A percentile compares a stretch with the other conserved stretches of the same genome.
These are phyloP conservation scores for Papilio helenus DNA, from an alignment of 1,140 invertebrate species.

Conservation along the genomic window DNA sequence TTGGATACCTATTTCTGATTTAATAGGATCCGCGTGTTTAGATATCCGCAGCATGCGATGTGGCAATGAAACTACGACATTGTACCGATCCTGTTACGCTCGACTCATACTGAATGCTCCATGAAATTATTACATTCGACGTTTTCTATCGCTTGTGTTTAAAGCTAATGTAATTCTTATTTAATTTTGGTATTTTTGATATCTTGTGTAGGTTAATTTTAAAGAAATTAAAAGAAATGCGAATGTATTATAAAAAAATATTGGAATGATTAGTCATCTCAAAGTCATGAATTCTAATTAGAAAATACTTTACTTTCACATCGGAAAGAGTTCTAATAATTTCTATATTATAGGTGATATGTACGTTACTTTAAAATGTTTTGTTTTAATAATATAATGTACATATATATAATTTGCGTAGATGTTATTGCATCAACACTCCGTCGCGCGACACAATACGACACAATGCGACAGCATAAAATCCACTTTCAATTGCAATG, in stretches of 20 bases:
- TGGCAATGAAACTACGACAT: slow-evolving; percentile 39
- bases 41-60: slow-evolving; percentile 54
- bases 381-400: not conserved
- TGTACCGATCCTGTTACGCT: slow-evolving; percentile 36
- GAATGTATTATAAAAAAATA: not conserved
- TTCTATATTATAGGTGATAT: not conserved
- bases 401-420: slow-evolving; percentile 18
- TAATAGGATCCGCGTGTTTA: slow-evolving; percentile 72
- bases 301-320: not conserved
- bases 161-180: not conserved
- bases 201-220: not conserved
- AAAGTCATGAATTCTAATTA: not conserved
- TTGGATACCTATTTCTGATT: slow-evolving; percentile 77
- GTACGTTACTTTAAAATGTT: not conserved
- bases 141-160: slow-evolving; percentile 3
- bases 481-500: slow-evolving; percentile 62
- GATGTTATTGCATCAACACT: slow-evolving; percentile 31
- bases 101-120: slow-evolving; percentile 22
- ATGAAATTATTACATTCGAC: slow-evolving; percentile 41
- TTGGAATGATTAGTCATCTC: not conserved
- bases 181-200: not conserved
- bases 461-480: slow-evolving; percentile 43
- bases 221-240: not conserved
- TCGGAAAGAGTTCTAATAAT: no score
- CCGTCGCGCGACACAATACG: slow-evolving; percentile 15